Base-by-base conservation (phyloP, 2,113 vertebrate genomes). In the Hiodon alosoides region DNA sequence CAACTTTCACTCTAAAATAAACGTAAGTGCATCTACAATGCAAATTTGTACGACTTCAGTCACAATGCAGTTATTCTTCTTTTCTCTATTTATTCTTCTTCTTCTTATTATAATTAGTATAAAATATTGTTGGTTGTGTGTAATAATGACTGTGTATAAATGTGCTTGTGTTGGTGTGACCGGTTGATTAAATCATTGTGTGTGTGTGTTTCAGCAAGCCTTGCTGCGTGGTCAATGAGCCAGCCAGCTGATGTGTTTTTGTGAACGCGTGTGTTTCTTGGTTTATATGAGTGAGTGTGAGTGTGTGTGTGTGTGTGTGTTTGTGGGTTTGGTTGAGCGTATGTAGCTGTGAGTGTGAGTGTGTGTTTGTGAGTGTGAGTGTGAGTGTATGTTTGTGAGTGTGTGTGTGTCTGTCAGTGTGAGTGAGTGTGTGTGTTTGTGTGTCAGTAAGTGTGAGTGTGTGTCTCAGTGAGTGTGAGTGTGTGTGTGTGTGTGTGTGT, bases 391-490 rank as follows among this genome's bases (percentile, higher is more conserved):
- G 9, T 60, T 5, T 57, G 54, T 57, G 2, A 1, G 54, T 57
- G 54, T 31, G 31, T 31, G 31, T 31, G 31, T 31, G 31, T 31
- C 31, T 31, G 31, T 31, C 1, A 31, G 31, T 31, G 31, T 31
- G 31, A 31, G 31, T 31, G 31, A 31, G 31, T 31, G 31, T 31
- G 31, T 1, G 31, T 31, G 31, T 31, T 0, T 31, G 31, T 31
- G 31, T 2, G 31, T 31, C 31, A 1, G 31, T 31, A 31, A 31
- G 31, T 31, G 31, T 61, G 69, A 76, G 65, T 78, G 76, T 52
- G 59, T 71, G 78, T 76, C 14, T 10, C 14, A 58, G 55, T 67
- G 69, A 69, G 77, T 67, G 61, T 73, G 71, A 67, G 65, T 77
- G 67, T 51, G 9, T 72, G 31, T 73, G n/a, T 72, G 16, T 64